These are phyloP conservation scores for Euschistus heros DNA, from an alignment of 1,140 invertebrate genomes.

Conservation along the genomic window DNA sequence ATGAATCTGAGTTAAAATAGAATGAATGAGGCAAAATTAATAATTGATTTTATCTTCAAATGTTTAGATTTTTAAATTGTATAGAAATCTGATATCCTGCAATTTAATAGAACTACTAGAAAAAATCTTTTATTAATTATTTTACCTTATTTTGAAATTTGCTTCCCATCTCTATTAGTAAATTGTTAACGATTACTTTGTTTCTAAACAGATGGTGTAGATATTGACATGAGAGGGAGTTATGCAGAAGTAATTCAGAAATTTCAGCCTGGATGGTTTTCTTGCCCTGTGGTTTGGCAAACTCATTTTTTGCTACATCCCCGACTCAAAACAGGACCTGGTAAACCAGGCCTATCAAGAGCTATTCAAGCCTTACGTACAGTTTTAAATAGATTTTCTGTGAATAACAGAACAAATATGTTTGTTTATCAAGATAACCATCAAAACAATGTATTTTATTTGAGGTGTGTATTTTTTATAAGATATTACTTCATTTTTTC, in stretches of 20 bases:
- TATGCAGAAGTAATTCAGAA: conserved; percentile 27
- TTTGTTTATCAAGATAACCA: conserved; percentile 62
- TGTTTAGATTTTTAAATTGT: not conserved
- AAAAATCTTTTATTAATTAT: too few relatives aligned
- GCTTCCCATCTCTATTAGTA: not conserved
- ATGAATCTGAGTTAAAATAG: too few relatives aligned
- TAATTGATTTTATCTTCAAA: too few relatives aligned
- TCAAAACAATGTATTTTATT: conserved; percentile 60
- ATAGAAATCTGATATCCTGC: too few relatives aligned
- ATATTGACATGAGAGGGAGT: conserved; percentile 12
- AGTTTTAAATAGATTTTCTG: conserved; percentile 59
- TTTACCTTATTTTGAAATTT: too few relatives aligned
- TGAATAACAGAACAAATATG: conserved; percentile 68
- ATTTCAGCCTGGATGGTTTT: conserved; percentile 55
- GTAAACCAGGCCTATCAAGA: conserved; percentile 46
- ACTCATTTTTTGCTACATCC: conserved; percentile 60
- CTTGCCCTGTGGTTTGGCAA: conserved; percentile 62
- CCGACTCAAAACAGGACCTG: conserved; percentile 53
- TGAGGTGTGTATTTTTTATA: conserved; percentile 35
- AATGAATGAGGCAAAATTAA: too few relatives aligned
- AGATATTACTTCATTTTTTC: not conserved
- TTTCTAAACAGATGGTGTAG: conserved; percentile 9
- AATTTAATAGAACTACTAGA: too few relatives aligned
- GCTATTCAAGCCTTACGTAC: conserved; percentile 52
- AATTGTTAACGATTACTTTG: not conserved